Evolutionary conservation across 2,888 invertebrate genomes (phyloP).

Genomic region (Drosophila barbarae): DNA sequence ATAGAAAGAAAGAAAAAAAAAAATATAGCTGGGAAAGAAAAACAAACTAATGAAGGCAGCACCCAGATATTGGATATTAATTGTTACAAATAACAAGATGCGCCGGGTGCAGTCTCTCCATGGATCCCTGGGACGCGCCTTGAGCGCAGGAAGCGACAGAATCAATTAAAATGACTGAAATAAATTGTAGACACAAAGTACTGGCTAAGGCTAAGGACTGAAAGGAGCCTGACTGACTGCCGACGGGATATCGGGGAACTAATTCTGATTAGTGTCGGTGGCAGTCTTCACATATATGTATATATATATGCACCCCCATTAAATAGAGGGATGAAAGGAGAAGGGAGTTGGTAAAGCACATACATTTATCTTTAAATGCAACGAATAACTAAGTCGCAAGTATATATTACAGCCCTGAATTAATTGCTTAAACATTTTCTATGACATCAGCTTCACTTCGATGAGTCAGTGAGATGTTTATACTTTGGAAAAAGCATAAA

Average conservation of each 20-base stretch:
- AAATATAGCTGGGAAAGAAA: constrained; percentile 1
- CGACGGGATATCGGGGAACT: constrained; percentile 36
- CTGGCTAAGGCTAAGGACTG: background rate
- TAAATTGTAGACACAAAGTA: constrained; percentile 61
- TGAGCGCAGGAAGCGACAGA: constrained; percentile 36
- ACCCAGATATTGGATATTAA: constrained; percentile 70
- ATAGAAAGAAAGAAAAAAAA: background rate
- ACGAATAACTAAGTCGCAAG: background rate
- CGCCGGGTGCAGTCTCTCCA: constrained; percentile 21
- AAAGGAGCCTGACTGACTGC: constrained; percentile 2
- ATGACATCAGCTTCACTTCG: background rate
- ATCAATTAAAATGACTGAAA: constrained; percentile 72
- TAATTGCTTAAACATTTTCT: background rate
- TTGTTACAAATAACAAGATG: constrained; percentile 70
- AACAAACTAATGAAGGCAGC: constrained; percentile 66
- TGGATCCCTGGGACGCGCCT: constrained; percentile 13
- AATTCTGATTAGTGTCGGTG: constrained; percentile 60
- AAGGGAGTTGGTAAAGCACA: constrained; percentile 6
- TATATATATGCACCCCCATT: background rate
- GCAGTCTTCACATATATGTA: constrained; percentile 16
- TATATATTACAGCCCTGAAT: background rate
- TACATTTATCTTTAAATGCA: constrained; percentile 12
- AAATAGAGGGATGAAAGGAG: constrained; percentile 18
- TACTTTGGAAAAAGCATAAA: too few relatives aligned
- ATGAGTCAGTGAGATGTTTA: background rate